A percentile compares a stretch with the other conserved stretches of the same genome.
Conservation (phyloP, 2,113 vertebrate species). For the Mesocricetus auratus region DNA sequence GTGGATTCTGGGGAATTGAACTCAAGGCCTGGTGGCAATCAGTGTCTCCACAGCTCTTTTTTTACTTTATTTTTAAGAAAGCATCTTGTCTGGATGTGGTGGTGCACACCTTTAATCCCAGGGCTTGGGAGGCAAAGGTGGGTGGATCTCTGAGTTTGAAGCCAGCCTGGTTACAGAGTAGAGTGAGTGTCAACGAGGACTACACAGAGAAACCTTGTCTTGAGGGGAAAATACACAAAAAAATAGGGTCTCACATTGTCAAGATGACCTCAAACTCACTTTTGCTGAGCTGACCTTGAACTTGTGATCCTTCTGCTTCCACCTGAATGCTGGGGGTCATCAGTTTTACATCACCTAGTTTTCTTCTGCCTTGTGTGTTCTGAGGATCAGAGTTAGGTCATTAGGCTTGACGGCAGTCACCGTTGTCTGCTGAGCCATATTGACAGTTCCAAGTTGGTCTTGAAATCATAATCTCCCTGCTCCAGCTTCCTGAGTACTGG, state of each 20-base stretch:
- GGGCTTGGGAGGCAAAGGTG: not conserved
- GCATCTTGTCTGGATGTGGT: not conserved
- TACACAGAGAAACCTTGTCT: not conserved
- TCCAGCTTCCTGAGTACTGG: not conserved
- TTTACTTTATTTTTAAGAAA: not conserved
- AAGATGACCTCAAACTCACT: not conserved
- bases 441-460: not conserved
- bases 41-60: not conserved
- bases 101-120: not conserved
- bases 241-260: not conserved
- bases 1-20: not conserved
- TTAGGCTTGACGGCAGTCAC: not conserved
- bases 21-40: not conserved
- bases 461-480: not conserved
- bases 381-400: not conserved
- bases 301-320: not conserved
- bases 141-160: not conserved
- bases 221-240: not conserved
- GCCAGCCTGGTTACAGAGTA: not conserved
- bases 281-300: not conserved
- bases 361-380: not conserved
- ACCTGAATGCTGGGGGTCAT: not conserved
- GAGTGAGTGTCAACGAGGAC: not conserved
- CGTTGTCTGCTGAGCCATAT: not conserved
- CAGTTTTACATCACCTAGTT: not conserved